Percentiles rank a stretch among this genome's conserved stretches.
phyloP scores from a whole-genome alignment of 2,113 vertebrate species.

The Datnioides undecimradiatus region DNA sequence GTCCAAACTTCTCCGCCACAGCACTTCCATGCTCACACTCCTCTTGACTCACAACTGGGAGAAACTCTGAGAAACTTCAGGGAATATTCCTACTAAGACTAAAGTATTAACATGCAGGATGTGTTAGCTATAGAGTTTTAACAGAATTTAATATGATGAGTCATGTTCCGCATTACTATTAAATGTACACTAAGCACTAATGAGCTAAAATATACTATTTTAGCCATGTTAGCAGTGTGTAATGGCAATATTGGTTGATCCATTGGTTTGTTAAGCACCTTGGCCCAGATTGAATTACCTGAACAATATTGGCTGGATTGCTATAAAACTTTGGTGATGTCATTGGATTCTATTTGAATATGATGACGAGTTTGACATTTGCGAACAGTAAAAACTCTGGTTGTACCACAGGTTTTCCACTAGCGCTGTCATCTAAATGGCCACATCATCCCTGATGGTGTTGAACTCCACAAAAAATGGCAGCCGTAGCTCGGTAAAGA shows the following conservation, averaged over 20 bases:
- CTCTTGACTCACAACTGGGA: background rate
- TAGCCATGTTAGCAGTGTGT: background rate
- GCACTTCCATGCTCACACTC: background rate
- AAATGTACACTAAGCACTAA: background rate
- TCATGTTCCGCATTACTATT: background rate
- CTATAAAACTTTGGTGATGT: background rate
- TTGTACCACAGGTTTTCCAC: too few relatives aligned
- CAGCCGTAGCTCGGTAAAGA: too few relatives aligned
- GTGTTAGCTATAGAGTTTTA: background rate
- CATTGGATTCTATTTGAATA: too few relatives aligned
- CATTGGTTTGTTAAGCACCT: background rate
- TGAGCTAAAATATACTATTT: background rate
- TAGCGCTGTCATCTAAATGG: too few relatives aligned
- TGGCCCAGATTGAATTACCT: background rate
- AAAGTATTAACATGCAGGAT: background rate
- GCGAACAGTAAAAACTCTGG: background rate
- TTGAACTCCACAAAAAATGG: too few relatives aligned
- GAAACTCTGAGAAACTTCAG: background rate
- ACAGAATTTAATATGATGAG: background rate
- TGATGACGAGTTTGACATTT: too few relatives aligned
- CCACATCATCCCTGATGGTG: too few relatives aligned
- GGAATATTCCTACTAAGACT: background rate
- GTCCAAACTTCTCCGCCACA: slow-evolving; percentile 16
- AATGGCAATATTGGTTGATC: background rate
- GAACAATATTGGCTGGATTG: background rate